phyloP scores from a whole-genome alignment of 1,140 invertebrate genomes.

The Magallana gigas region DNA sequence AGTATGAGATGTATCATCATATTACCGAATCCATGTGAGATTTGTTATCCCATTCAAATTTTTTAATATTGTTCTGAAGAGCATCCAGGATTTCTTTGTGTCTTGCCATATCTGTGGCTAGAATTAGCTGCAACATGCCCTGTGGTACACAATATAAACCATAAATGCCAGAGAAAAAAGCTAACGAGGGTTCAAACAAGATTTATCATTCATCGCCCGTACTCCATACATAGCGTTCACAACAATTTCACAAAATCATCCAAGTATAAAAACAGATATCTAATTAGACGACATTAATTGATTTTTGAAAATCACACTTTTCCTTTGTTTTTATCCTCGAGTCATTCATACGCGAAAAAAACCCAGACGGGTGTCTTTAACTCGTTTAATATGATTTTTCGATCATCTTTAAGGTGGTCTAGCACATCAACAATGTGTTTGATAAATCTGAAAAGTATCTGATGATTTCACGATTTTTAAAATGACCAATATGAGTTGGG shows the following conservation, averaged over 20 bases:
- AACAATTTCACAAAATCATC: not conserved
- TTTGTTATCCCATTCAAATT: conserved; percentile 51
- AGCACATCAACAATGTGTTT: too few relatives aligned
- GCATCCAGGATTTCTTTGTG: conserved; percentile 77
- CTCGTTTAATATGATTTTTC: too few relatives aligned
- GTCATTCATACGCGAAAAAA: too few relatives aligned
- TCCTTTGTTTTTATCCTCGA: too few relatives aligned
- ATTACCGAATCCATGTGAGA: conserved; percentile 54
- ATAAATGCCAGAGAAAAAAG: conserved; percentile 9
- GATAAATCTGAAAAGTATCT: too few relatives aligned
- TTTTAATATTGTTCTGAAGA: conserved; percentile 49
- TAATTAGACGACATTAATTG: too few relatives aligned
- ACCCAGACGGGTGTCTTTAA: too few relatives aligned
- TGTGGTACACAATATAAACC: conserved; percentile 46
- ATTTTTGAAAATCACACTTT: too few relatives aligned
- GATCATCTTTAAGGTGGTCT: too few relatives aligned
- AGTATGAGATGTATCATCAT: not conserved
- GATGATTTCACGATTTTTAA: too few relatives aligned
- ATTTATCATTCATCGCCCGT: not conserved
- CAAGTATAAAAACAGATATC: not conserved
- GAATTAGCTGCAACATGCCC: conserved; percentile 76
- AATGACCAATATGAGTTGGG: too few relatives aligned
- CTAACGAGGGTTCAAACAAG: not conserved
- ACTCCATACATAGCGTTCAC: not conserved
- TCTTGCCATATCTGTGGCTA: conserved; percentile 79